These are phyloP conservation scores for Polypterus senegalus DNA, from an alignment of 2,113 vertebrate species.

Conservation along the genomic window DNA sequence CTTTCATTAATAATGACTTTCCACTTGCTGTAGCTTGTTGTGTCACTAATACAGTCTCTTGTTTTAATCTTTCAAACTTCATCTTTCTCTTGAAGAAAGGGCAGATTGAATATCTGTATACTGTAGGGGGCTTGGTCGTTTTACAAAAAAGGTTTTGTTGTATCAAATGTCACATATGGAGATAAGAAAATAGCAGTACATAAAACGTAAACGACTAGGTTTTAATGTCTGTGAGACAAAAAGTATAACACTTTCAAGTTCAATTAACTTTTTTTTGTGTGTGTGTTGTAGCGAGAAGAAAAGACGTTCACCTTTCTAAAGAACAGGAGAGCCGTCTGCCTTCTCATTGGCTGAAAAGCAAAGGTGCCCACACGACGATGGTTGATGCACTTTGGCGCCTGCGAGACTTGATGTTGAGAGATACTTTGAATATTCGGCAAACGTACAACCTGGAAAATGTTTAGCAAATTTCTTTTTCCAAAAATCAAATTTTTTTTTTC, in stretches of 20 bases:
- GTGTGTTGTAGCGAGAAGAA: conserved; percentile 63
- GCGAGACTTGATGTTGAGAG: conserved; percentile 90
- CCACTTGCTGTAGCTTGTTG: too few species aligned
- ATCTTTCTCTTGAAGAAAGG: too few species aligned
- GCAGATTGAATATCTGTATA: too few species aligned
- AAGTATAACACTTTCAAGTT: not conserved
- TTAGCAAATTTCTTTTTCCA: conserved; percentile 42
- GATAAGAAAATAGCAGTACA: not conserved
- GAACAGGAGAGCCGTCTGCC: conserved; percentile 92
- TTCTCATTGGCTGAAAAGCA: conserved; percentile 93
- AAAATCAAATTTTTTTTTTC: conserved; percentile 21
- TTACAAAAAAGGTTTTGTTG: not conserved
- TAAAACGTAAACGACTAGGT: not conserved
- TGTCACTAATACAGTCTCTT: too few species aligned
- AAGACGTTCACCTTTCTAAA: conserved; percentile 85
- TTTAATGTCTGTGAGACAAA: not conserved
- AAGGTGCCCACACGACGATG: conserved; percentile 95
- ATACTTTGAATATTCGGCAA: conserved; percentile 88
- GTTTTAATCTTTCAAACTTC: too few species aligned
- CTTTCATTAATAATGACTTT: too few species aligned
- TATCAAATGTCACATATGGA: not conserved
- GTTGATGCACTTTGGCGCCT: conserved; percentile 92
- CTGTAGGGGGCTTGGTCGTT: not conserved
- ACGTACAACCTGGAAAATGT: conserved; percentile 74
- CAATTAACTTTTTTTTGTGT: not conserved